A percentile compares a stretch with the other conserved stretches of the same genome.
phyloP scores from a whole-genome alignment of 2,113 vertebrate species.

The Thryonomys swinderianus region DNA sequence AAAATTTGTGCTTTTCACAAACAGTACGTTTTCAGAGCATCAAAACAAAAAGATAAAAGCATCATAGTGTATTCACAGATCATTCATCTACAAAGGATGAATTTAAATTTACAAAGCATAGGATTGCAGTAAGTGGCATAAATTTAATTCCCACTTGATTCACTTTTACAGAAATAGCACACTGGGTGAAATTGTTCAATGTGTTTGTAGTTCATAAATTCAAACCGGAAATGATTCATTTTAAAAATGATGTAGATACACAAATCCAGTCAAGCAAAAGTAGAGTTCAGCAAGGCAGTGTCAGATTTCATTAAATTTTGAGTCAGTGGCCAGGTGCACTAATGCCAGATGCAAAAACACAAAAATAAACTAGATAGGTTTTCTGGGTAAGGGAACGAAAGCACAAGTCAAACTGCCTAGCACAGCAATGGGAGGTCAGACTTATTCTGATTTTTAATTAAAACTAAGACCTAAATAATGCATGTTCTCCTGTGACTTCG shows the following conservation, averaged over 20 bases:
- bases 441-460: slow-evolving; percentile 33
- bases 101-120: not conserved
- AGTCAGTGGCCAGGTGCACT: not conserved
- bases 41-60: slow-evolving; percentile 20
- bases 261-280: not conserved
- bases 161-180: not conserved
- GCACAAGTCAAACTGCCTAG: not conserved
- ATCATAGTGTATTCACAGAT: not conserved
- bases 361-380: not conserved
- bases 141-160: slow-evolving; percentile 26
- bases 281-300: not conserved
- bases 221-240: not conserved
- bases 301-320: not conserved
- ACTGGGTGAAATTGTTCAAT: not conserved
- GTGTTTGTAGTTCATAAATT: slow-evolving; percentile 18
- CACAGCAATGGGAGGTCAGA: not conserved
- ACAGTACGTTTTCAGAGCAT: not conserved
- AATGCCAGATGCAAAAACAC: not conserved
- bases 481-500: not conserved
- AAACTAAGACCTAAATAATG: slow-evolving; percentile 34
- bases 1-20: slow-evolving; percentile 37
- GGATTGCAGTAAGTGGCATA: not conserved
- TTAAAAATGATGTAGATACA: not conserved
- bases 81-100: not conserved
- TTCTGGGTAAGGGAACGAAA: not conserved